Evolutionary conservation across 2,797 vertebrate species (phyloP), one percentile per base, ranked within the genome.

Genomic region (Pseudochirops cupreus): DNA sequence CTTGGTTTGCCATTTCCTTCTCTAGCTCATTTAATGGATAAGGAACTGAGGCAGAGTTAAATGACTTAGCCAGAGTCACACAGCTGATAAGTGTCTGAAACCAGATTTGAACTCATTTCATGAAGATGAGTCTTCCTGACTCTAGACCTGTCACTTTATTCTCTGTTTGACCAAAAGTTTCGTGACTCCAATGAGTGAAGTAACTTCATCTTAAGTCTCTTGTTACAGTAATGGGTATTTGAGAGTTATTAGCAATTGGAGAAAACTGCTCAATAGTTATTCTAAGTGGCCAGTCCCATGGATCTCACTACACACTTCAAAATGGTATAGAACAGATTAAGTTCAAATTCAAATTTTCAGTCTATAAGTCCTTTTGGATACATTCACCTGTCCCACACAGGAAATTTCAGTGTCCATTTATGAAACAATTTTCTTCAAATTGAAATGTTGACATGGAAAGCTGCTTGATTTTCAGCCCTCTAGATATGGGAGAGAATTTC

Each of bases 401-500:
- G 53, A 92, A 1, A 0, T 67, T 92, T 89, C 5, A 29, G 3
- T 82, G 4, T 21, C 5, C 57, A 56, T 16, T 10, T 52, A 90
- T 90, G 5, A 82, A 55, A 28, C 2, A 14, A 92, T 92, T 95
- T 93, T 93, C 93, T 58, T 93, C 13, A 28, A 95, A 55, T 89
- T 4, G 59, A 94, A 14, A 90, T 93, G 95, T 95, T 94, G 18
- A 56, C 59, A 6, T 91, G 18, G 95, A 93, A 96, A 93, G 56
- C 0, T 57, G 16, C 24, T 93, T 0, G 90, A 56, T 67, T 91
- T 96, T 94, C 21, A 52, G 54, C 57, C 94, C 96, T 18, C 16
- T 95, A 31, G 93, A 52, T 31, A 29, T 14, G 56, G 24, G 54
- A 11, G 56, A 96, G 46, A 90, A 33, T 94, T 91, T 92, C 92